Base-by-base conservation (phyloP, 2,113 vertebrate species). In the Monarcha castaneiventris region DNA sequence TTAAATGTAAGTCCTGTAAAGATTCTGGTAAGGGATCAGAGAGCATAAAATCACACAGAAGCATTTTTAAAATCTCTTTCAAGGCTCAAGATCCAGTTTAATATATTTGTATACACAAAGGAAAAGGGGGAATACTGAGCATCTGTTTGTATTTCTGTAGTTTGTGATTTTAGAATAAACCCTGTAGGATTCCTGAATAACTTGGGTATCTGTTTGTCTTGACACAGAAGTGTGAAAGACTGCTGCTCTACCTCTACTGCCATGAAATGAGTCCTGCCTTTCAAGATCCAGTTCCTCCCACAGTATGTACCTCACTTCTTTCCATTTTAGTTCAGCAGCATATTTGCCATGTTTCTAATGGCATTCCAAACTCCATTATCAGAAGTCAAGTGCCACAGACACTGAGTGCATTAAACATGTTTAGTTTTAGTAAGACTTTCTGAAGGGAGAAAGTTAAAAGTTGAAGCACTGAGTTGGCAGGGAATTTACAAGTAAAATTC, bases 251-350 rank as follows among this genome's bases (percentile, higher is more conserved):
- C 90, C 97, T 98, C 91, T 98, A 98, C 91, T 98, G 98, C 83
- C 97, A 98, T 75, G 98, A 98, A 97, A 98, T 98, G 98, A 98
- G 98, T 80, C 97, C 98, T 87, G 98, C 98, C 94, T 98, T 98
- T 96, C 98, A 98, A 87, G 98, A 98, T 87, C 98, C 98, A 46
- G 98, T 98, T 94, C 97, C 98, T 95, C 96, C 97, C 43, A 98
- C 98, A 49, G 98, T 98, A 97, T 83, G 98, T 97, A 94, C 88
- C 27, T 87, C 15, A 56, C 12, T 81, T 77, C 11, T 63, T 82
- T 56, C 39, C 14, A 11, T 62, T 82, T 87, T 71, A 46, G 55
- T 4, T 59, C 39, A n/a, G 35, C 20, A 77, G 55, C 17, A 6
- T 55, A 56, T 55, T 18, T 87, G 35, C 6, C 33, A 17, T 21